These are phyloP conservation scores for Leptinotarsa rubiginosa DNA, from an alignment of 2,888 invertebrate species.

Conservation along the genomic window DNA sequence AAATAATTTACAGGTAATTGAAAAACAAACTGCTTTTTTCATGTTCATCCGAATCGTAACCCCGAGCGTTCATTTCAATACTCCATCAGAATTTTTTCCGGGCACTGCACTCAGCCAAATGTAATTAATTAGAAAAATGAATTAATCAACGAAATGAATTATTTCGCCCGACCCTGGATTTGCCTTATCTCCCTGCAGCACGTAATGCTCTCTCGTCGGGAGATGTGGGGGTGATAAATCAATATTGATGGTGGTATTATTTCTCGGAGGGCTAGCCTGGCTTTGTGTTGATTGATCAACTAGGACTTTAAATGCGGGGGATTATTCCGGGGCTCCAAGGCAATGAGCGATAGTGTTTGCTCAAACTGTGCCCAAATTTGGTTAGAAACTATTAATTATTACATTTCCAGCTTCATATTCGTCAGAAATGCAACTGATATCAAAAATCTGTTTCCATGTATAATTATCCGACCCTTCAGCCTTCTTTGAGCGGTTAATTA, in stretches of 20 bases:
- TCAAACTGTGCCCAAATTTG: not conserved
- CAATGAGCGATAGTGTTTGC: conserved; percentile 6
- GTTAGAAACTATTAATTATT: not conserved
- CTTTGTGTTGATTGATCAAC: conserved; percentile 22
- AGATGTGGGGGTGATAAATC: conserved; percentile 21
- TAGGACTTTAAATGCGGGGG: conserved; percentile 6
- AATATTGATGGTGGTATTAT: conserved; percentile 21
- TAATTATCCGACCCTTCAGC: too few relatives aligned
- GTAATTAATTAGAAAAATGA: conserved; percentile 22
- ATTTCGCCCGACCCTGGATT: conserved; percentile 13
- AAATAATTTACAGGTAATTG: conserved; percentile 13
- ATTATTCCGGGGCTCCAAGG: not conserved
- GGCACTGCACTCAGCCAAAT: conserved; percentile 8
- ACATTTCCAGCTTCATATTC: not conserved
- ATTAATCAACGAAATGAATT: conserved; percentile 15
- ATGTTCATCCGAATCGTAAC: not conserved
- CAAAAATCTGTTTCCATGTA: too few relatives aligned
- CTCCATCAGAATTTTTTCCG: conserved; percentile 7
- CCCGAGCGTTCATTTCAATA: conserved; percentile 4
- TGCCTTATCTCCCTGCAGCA: conserved; percentile 20
- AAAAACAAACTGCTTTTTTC: conserved; percentile 7
- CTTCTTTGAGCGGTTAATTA: too few relatives aligned
- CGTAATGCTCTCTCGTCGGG: conserved; percentile 17
- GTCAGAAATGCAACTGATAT: too few relatives aligned
- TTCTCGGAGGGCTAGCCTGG: conserved; percentile 12